These are phyloP conservation scores for Leucoma salicis DNA, from an alignment of 2,888 invertebrate species.

Conservation along the genomic window DNA sequence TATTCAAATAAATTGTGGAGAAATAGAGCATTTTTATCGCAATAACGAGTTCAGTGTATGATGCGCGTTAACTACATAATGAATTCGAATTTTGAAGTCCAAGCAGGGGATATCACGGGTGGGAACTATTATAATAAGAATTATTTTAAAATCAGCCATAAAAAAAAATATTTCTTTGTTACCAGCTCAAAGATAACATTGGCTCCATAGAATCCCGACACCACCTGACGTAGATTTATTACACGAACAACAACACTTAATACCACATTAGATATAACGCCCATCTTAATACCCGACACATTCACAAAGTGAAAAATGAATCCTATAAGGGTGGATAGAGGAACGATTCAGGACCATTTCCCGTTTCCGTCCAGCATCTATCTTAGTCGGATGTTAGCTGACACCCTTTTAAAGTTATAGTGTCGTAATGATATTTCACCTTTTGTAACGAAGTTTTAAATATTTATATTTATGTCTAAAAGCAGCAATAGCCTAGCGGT, in stretches of 20 bases:
- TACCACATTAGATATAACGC: constrained; percentile 40
- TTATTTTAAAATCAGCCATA: no score
- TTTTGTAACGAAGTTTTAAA: constrained; percentile 3
- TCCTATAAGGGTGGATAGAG: constrained; percentile 61
- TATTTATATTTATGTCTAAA: background rate
- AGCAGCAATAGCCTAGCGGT: no score
- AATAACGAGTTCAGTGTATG: no score
- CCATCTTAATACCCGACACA: constrained; percentile 33
- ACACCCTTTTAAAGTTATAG: constrained; percentile 69
- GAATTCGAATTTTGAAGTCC: no score
- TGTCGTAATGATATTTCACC: constrained; percentile 39
- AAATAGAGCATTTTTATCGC: no score
- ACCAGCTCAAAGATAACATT: no score
- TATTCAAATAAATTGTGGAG: no score
- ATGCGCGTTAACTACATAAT: no score
- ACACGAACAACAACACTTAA: constrained; percentile 29
- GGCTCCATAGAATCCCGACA: no score
- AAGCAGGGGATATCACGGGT: no score
- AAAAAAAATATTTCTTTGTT: no score
- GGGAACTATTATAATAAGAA: no score
- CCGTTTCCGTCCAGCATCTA: constrained; percentile 65
- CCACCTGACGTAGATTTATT: constrained; percentile 11
- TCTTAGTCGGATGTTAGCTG: constrained; percentile 67
- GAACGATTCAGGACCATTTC: constrained; percentile 67
- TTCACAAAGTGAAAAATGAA: constrained; percentile 67